phyloP scores from a whole-genome alignment of 2,888 invertebrate genomes.

The Prostheceraeus crozeri region DNA sequence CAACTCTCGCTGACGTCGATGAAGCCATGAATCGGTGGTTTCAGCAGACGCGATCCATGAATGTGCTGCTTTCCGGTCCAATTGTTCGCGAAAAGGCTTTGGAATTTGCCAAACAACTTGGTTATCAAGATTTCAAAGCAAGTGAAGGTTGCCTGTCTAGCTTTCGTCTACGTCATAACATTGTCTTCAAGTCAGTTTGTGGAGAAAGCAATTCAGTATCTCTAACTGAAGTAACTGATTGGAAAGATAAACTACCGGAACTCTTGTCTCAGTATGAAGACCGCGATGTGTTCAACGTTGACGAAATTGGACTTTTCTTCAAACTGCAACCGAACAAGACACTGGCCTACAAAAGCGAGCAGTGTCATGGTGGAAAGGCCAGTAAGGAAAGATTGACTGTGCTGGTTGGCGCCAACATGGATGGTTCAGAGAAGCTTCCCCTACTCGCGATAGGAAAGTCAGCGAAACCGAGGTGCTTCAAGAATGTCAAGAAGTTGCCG shows the following conservation, averaged over 20 bases:
- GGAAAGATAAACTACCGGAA: neutral
- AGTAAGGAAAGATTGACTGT: constrained; percentile 41
- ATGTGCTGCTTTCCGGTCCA: too few species aligned
- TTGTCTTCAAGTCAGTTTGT: too few species aligned
- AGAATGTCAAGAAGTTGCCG: neutral
- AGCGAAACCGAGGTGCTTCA: neutral
- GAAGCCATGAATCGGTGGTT: too few species aligned
- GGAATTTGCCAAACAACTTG: too few species aligned
- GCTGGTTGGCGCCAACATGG: constrained; percentile 9
- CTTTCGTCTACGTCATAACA: too few species aligned
- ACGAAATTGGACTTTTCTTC: constrained; percentile 40
- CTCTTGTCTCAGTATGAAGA: constrained; percentile 22
- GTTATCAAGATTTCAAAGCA: too few species aligned
- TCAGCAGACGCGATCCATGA: too few species aligned
- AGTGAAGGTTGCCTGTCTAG: too few species aligned
- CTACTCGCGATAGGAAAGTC: constrained; percentile 3
- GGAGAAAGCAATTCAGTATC: too few species aligned
- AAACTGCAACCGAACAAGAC: constrained; percentile 39
- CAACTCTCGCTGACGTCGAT: too few species aligned
- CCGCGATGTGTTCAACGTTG: constrained; percentile 38
- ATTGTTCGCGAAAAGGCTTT: too few species aligned
- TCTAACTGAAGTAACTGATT: too few species aligned
- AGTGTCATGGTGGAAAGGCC: constrained; percentile 37
- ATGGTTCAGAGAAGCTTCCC: constrained; percentile 11
- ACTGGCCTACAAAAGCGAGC: constrained; percentile 38